Base-by-base conservation (phyloP, 2,888 invertebrate genomes). In the Epinotia ramella region DNA sequence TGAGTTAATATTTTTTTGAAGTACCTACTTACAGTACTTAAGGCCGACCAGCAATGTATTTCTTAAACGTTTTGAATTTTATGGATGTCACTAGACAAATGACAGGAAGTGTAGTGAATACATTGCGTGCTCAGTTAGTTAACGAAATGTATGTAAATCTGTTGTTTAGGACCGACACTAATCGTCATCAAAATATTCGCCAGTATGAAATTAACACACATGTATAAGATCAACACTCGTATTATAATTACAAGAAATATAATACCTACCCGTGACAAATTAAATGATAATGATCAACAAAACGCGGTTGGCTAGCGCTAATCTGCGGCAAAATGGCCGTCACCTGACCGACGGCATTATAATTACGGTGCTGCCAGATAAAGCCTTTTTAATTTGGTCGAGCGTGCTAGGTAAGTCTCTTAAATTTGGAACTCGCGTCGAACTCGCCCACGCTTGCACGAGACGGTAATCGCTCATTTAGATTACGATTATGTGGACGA, bases 401-500 rank as follows among this genome's bases (percentile, higher is more conserved):
- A 73, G 81, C 83, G 79, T 81, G 81, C 79, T 79, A 78, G 78
- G 77, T 73, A 72, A 79, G 73, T 75, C 78, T 83, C 81, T 82
- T 81, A 81, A 81, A 81, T 79, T 82, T 80, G 76, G 80, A 78
- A 80, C 82, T 86, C 85, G 87, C 86, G 86, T 87, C 89, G 89
- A 90, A 88, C 88, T 87, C 89, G 85, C 92, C 92, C 87, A 93
- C 91, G 88, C 88, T 80, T 82, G 84, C 84, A 82, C 85, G 81
- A 81, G 86, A 83, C 87, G 83, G 85, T 92, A 93, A 94, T 93
- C 92, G 90, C 85, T 91, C 91, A 90, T 91, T 91, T 85, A 87
- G 88, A 90, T 91, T 91, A 91, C 87, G 86, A 89, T 91, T 91
- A 90, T 87, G 84, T 86, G 84, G 84, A 89, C 86, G 90, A 90